These are phyloP conservation scores for Connochaetes taurinus DNA, from an alignment of 2,113 vertebrate species.

Conservation along the genomic window DNA sequence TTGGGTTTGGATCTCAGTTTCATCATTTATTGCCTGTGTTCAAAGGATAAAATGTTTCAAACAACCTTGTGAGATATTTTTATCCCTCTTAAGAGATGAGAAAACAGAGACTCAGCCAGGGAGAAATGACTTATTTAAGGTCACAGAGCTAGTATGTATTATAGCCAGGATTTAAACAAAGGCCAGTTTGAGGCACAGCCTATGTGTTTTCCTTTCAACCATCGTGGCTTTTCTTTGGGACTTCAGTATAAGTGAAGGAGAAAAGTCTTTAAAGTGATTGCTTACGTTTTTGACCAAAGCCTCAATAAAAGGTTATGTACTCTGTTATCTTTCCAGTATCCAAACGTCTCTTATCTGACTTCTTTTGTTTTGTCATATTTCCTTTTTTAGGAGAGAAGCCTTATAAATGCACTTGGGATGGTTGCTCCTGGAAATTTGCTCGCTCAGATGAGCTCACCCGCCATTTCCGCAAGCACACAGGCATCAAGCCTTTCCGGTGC, in stretches of 20 bases:
- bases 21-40: not conserved
- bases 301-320: not conserved
- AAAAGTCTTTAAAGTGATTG: not conserved
- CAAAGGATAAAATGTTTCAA: not conserved
- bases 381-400: constrained; percentile 91
- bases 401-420: constrained; percentile 97
- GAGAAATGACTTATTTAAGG: not conserved
- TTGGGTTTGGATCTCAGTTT: not conserved
- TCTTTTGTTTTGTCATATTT: not conserved
- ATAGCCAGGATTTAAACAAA: not conserved
- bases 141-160: not conserved
- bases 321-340: not conserved
- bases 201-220: not conserved
- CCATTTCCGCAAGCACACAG: constrained; percentile 98
- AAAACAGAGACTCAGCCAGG: not conserved
- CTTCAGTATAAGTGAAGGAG: not conserved
- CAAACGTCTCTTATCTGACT: constrained; percentile 33
- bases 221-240: not conserved
- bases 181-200: not conserved
- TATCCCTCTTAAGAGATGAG: not conserved
- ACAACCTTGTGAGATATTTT: not conserved
- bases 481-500: constrained; percentile 98
- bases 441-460: constrained; percentile 96
- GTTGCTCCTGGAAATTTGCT: constrained; percentile 96
- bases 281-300: not conserved